Evolutionary conservation across 1,140 invertebrate species (phyloP).

Genomic region (Homalodisca vitripennis): DNA sequence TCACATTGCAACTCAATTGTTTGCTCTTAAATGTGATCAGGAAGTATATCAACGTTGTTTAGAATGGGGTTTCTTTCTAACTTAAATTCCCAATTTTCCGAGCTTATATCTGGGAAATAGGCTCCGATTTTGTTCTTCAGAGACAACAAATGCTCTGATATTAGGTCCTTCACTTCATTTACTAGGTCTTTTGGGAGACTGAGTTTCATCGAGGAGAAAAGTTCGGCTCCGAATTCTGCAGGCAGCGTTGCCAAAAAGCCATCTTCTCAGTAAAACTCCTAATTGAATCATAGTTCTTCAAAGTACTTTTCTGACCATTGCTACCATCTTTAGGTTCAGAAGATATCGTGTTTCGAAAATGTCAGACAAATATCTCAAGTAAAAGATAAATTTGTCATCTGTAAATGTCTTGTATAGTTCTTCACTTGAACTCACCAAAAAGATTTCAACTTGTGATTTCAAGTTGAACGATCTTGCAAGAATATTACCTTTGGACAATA

Average conservation of each 20-base stretch:
- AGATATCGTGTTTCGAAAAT: constrained; percentile 36
- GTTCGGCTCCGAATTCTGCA: too few relatives aligned
- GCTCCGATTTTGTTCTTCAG: constrained; percentile 3
- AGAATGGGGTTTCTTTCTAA: neutral
- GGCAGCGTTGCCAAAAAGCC: too few relatives aligned
- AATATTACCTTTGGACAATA: too few relatives aligned
- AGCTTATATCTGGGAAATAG: constrained; percentile 21
- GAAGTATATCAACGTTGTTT: constrained; percentile 15
- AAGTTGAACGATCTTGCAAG: constrained; percentile 27
- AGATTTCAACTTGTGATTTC: constrained; percentile 30
- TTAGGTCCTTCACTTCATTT: constrained; percentile 14
- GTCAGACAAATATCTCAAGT: constrained; percentile 11
- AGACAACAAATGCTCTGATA: constrained; percentile 1
- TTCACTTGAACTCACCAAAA: too few relatives aligned
- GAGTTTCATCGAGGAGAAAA: too few relatives aligned
- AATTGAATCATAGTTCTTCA: too few relatives aligned
- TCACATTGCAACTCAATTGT: neutral
- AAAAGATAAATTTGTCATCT: constrained; percentile 19
- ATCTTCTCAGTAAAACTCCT: too few relatives aligned
- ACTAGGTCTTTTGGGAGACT: neutral
- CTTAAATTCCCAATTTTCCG: constrained; percentile 17
- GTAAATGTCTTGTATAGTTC: constrained; percentile 11
- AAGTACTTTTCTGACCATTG: constrained; percentile 34
- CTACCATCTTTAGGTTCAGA: constrained; percentile 39
- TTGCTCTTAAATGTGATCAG: constrained; percentile 8